These are phyloP conservation scores for Eupristina koningsbergeri DNA, from an alignment of 1,140 invertebrate genomes.

Conservation along the genomic window DNA sequence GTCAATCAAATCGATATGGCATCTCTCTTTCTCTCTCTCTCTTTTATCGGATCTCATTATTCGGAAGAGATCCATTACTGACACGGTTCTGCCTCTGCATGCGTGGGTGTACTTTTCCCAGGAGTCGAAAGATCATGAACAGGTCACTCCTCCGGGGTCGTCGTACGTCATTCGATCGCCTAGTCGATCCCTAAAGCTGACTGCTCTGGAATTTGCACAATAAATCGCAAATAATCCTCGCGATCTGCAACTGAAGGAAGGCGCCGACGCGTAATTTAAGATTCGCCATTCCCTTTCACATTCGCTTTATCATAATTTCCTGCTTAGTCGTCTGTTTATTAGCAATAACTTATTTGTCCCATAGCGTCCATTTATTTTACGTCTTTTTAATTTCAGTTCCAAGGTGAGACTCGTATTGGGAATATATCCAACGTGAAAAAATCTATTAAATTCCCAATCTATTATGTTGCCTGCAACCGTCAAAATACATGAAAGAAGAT, in stretches of 20 bases:
- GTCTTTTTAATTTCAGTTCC: background rate
- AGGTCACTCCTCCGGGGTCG: background rate
- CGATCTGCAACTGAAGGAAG: too few relatives aligned
- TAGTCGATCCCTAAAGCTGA: background rate
- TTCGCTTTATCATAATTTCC: background rate
- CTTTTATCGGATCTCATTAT: background rate
- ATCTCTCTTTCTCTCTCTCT: too few relatives aligned
- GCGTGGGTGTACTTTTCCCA: too few relatives aligned
- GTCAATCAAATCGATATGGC: background rate
- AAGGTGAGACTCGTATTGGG: background rate
- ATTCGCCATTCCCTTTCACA: too few relatives aligned
- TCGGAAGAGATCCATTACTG: background rate
- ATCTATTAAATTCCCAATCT: background rate
- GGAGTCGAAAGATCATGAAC: too few relatives aligned
- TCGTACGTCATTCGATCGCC: background rate
- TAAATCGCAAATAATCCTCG: too few relatives aligned
- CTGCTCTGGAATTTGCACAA: conserved; percentile 15
- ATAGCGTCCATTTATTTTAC: background rate
- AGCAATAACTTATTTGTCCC: background rate
- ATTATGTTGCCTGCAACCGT: background rate
- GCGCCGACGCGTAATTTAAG: too few relatives aligned
- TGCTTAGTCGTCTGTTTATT: background rate
- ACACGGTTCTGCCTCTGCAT: background rate
- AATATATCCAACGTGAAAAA: background rate
- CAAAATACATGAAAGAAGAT: background rate